These are phyloP conservation scores for Hydroisotoma schaefferi DNA, from an alignment of 2,888 invertebrate species.

Conservation along the genomic window DNA sequence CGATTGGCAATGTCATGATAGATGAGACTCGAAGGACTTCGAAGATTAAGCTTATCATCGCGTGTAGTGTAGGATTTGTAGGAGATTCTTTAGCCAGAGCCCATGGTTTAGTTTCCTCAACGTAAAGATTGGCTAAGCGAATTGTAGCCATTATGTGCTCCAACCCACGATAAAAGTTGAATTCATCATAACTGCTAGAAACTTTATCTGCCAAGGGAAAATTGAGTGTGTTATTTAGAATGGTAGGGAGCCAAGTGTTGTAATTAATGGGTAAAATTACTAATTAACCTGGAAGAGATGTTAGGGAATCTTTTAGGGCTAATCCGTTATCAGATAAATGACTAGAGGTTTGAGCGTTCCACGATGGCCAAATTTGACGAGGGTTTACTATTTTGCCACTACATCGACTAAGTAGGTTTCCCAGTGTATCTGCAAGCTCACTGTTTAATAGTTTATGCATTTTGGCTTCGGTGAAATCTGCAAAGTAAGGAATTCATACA, in stretches of 20 bases:
- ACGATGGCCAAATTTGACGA: constrained; percentile 65
- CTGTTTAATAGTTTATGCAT: constrained; percentile 73
- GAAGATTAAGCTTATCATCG: constrained; percentile 75
- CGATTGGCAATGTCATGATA: constrained; percentile 79
- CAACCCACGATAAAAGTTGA: constrained; percentile 77
- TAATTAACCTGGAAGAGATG: constrained; percentile 59
- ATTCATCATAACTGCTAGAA: constrained; percentile 65
- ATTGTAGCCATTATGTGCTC: constrained; percentile 72
- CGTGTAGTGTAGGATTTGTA: constrained; percentile 60
- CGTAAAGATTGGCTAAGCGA: constrained; percentile 77
- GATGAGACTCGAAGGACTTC: constrained; percentile 77
- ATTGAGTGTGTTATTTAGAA: neutral
- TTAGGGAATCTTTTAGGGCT: constrained; percentile 59
- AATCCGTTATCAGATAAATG: constrained; percentile 53
- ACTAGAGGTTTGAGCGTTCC: constrained; percentile 52
- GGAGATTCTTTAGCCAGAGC: constrained; percentile 63
- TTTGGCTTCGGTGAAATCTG: constrained; percentile 79
- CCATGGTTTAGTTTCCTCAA: constrained; percentile 87
- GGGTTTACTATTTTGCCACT: constrained; percentile 75
- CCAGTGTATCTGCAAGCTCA: constrained; percentile 86
- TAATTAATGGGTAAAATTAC: constrained; percentile 19
- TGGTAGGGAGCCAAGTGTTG: neutral
- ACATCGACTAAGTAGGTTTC: constrained; percentile 81
- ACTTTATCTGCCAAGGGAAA: constrained; percentile 59
- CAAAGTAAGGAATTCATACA: constrained; percentile 49